These are phyloP conservation scores for Crotalus viridis DNA, from an alignment of 2,113 vertebrate species.

Conservation along the genomic window DNA sequence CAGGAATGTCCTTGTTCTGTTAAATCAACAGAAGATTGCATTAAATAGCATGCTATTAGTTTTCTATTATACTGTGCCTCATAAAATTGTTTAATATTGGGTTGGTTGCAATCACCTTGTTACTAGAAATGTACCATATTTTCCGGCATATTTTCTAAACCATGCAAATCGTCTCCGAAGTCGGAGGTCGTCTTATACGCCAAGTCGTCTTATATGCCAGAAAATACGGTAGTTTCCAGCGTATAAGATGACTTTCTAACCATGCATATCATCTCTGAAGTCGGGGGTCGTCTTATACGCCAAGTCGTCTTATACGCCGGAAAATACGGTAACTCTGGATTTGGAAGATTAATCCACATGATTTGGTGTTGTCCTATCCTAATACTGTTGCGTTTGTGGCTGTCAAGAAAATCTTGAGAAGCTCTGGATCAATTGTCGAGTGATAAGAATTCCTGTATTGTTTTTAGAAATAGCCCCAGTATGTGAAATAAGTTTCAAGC, in stretches of 20 bases:
- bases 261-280: too few species aligned
- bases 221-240: too few species aligned
- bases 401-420: background rate
- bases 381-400: background rate
- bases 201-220: too few species aligned
- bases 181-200: too few species aligned
- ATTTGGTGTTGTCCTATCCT: background rate
- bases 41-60: background rate
- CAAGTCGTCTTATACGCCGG: too few species aligned
- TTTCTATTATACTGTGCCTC: background rate
- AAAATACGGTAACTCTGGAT: background rate
- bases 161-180: too few species aligned
- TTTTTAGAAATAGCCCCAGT: background rate
- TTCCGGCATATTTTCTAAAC: too few species aligned
- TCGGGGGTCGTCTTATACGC: too few species aligned
- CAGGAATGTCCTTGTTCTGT: background rate
- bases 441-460: background rate
- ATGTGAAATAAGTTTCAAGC: background rate
- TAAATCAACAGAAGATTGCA: background rate
- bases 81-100: background rate
- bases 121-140: background rate
- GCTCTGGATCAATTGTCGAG: background rate
- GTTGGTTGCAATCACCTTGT: background rate
- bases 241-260: too few species aligned
- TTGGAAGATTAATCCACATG: background rate